Conservation (phyloP, 2,888 invertebrate genomes). For the Athalia cordata region DNA sequence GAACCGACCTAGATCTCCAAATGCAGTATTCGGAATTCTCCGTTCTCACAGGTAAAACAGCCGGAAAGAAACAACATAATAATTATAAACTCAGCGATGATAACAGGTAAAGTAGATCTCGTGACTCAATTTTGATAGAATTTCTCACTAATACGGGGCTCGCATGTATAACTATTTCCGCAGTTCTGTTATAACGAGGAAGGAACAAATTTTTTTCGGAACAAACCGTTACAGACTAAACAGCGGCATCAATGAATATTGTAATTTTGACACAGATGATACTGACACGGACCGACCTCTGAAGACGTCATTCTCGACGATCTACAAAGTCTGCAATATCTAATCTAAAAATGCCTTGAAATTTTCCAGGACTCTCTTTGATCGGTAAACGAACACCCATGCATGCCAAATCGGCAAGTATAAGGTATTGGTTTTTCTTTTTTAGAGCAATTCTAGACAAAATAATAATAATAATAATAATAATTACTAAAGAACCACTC, state of each 20-base stretch:
- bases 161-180: too few species aligned
- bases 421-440: conserved; percentile 32
- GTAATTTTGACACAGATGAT: conserved; percentile 34
- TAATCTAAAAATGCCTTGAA: too few species aligned
- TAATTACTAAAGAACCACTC: not conserved
- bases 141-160: not conserved
- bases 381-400: not conserved
- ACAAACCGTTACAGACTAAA: conserved; percentile 13
- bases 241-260: conserved; percentile 11
- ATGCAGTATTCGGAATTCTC: conserved; percentile 16
- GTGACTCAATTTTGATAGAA: not conserved
- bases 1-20: conserved; percentile 39
- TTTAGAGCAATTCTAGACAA: not conserved
- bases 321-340: not conserved
- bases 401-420: not conserved
- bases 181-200: too few species aligned
- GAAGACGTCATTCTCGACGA: not conserved
- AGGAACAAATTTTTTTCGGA: not conserved
- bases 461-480: not conserved
- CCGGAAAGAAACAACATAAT: not conserved
- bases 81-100: conserved; percentile 1
- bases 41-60: not conserved
- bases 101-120: conserved; percentile 1
- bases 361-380: not conserved
- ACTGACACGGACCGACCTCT: not conserved